Evolutionary conservation across 2,797 vertebrate genomes (phyloP), one percentile per base, ranked within the genome.

Genomic region (Acestrorhynchus altus): DNA sequence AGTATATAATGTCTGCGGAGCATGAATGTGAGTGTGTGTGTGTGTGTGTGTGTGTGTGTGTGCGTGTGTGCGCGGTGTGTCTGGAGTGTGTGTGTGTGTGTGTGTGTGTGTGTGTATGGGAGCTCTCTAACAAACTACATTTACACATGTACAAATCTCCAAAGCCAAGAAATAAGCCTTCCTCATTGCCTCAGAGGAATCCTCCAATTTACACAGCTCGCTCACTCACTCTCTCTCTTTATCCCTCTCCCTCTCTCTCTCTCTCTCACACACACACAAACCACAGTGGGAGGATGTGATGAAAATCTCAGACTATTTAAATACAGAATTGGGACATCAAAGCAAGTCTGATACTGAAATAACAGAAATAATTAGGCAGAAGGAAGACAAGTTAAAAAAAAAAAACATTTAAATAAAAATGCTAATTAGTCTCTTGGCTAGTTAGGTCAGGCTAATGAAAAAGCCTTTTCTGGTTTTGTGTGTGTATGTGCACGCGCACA

Each of bases 291-390:
- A 95, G 94, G 94, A 96, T 94, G 94, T 90, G 95, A 96, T 96
- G 95, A 94, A 95, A 96, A 98, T 96, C 95, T 95, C 92, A 93
- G 93, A 95, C 94, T 95, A 95, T 97, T 97, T 98, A 96, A 96
- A 98, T 95, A 96, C 95, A 96, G 95, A 95, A 94, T 95, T 93
- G 95, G 95, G 94, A 96, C 95, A 96, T 98, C 96, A 97, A 97
- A 98, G 96, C 93, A 93, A 91, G 93, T 93, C 92, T 86, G 83
- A 90, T 85, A 85, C 85, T 90, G 89, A 88, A 92, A 91, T 92
- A 91, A 91, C 89, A 92, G 90, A 91, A 92, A 93, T 93, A 92
- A 94, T 94, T 92, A 92, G 92, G 89, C 88, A 89, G 77, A 72
- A 71, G 72, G 67, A 78, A 79, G 72, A 83, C 66, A 83, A 84